Base-by-base conservation (phyloP, 2,888 invertebrate genomes). In the Drosophila nigricruria region DNA sequence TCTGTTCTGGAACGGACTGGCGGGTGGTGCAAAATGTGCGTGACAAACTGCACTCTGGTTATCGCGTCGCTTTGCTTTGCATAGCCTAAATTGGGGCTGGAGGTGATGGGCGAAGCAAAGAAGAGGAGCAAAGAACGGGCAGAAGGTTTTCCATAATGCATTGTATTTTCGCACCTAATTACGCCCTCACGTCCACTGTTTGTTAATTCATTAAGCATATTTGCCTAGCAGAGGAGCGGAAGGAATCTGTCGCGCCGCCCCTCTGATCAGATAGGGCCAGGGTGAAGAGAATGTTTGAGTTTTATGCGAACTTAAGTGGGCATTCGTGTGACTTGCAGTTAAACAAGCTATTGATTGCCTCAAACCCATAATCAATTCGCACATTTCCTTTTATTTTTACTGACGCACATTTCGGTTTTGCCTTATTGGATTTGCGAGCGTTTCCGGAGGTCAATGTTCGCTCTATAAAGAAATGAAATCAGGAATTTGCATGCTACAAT, bases 31-130 rank as follows among this genome's bases (percentile, higher is more conserved):
- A 64, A 53, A 72, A 77, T 68, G 77, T 86, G 87, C 83, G 83
- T 83, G 83, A 83, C 87, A 77, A 79, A 83, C 79, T 83, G 83
- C 82, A 82, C 36, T 49, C 49, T 83, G 71, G 60, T 75, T 80
- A 73, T 79, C 78, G 78, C 54, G 47, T 32, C 34, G 52, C 38
- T 50, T 54, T 12, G 49, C 64, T 73, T 83, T 73, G 75, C 65
- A 27, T 73, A 71, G 68, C 73, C 85, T 66, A 70, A 82, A 73
- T 75, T 65, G 56, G 42, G 32, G 70, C 53, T 42, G 42, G 27
- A 20, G 38, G n/a, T 1, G 47, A 14, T 32, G n/a, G 45, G 12
- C n/a, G 47, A 25, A 9, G 45, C 38, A 0, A 16, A 23, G 23
- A 10, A n/a, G 2, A 5, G n/a, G 16, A 5, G 42, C 5, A 25